These are phyloP conservation scores for Xylocampa areola DNA, from an alignment of 2,888 invertebrate genomes.

Conservation along the genomic window DNA sequence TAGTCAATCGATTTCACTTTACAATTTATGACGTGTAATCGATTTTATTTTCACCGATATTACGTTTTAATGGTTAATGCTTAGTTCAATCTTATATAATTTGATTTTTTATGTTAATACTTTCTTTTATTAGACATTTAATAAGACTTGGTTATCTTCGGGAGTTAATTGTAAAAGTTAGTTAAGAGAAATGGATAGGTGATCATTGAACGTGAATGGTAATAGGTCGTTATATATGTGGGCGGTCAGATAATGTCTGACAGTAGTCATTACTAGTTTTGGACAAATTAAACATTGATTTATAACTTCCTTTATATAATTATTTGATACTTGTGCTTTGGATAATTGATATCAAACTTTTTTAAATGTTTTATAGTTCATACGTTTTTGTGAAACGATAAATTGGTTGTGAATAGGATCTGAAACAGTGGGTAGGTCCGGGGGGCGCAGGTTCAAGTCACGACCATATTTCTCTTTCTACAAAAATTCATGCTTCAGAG, in stretches of 20 bases:
- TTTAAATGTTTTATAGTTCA: too few species aligned
- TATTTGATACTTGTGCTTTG: too few species aligned
- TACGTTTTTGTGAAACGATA: too few species aligned
- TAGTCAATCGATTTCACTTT: constrained; percentile 53
- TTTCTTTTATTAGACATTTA: constrained; percentile 40
- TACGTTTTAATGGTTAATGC: constrained; percentile 38
- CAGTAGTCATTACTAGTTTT: constrained; percentile 8
- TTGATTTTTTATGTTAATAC: constrained; percentile 35
- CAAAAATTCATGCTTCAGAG: too few species aligned
- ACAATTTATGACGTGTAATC: constrained; percentile 52
- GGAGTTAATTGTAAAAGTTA: constrained; percentile 21
- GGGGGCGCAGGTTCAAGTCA: too few species aligned
- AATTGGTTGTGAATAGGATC: too few species aligned
- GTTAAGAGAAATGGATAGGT: constrained; percentile 19
- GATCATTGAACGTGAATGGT: constrained; percentile 6
- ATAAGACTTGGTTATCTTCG: constrained; percentile 23
- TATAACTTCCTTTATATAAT: too few species aligned
- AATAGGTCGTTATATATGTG: constrained; percentile 14
- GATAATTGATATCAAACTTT: too few species aligned
- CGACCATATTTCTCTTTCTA: too few species aligned
- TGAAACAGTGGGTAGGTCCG: too few species aligned
- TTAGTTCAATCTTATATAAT: constrained; percentile 47
- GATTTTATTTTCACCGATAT: constrained; percentile 53
- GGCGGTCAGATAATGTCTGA: constrained; percentile 12
- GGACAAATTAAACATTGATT: constrained; percentile 12